Evolutionary conservation across 1,140 invertebrate genomes (phyloP), one percentile per base, ranked within the genome.

Genomic region (Brachionus calyciflorus): DNA sequence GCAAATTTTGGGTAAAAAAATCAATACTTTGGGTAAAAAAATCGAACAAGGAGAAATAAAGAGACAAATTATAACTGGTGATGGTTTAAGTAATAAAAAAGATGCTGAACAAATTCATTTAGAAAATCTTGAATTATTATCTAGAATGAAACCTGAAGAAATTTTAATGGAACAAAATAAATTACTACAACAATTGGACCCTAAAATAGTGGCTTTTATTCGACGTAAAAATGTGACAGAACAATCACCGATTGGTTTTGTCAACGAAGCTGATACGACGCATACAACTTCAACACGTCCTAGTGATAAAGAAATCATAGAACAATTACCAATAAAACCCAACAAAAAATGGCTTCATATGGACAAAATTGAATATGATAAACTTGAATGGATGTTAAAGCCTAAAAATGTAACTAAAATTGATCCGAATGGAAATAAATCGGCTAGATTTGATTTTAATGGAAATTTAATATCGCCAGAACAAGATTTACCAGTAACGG

Each of bases 351-450:
- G 91, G 91, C 79, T 93, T 0, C 88, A 93, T 81, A 94, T 94
- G 88, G 88, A 92, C 82, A 86, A 87, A 33, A 80, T 93, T 48
- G 93, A 94, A 83, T 87, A 88, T 78, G 90, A 91, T 79, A 95
- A 94, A 83, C 82, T 94, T 3, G 88, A 90, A 79, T 94, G 93
- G 93, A 91, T 93, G 87, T 83, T 55, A 24, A 55, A 44, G 49
- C 21, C 49, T 1, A 60, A 76, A 76, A 48, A 44, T 55, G 49
- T 24, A 3, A 17, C n/a, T 26, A 76, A 76, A 57, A 76, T 3
- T 17, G 69, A 44, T 44, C 2, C 60, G n/a, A 46, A 46, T 17
- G 40, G 37, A 37, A 30, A 37, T 10, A 37, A 33, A 51, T 89
- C 90, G 85, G 92, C 92, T 28, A 81, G 88, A 65, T 89, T 89